These are phyloP conservation scores for Heliangelus exortis DNA, from an alignment of 2,797 vertebrate species.

Conservation along the genomic window DNA sequence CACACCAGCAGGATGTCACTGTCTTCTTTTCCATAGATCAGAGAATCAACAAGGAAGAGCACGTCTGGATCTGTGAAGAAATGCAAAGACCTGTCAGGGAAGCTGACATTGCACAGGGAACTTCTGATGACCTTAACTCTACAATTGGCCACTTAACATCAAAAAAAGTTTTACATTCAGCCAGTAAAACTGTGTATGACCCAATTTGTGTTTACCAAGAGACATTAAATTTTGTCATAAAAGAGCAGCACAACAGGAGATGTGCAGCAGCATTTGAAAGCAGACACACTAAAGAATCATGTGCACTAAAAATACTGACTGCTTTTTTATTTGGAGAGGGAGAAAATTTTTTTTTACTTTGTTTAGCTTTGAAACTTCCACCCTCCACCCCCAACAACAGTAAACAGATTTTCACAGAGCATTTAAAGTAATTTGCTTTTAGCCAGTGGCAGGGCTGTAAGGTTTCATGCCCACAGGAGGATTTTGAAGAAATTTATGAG, in stretches of 20 bases:
- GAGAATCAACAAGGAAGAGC: slow-evolving; percentile 86
- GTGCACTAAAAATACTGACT: slow-evolving; percentile 17
- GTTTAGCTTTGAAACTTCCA: slow-evolving; percentile 15
- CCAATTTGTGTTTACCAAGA: not conserved
- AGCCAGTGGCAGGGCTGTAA: not conserved
- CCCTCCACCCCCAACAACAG: not conserved
- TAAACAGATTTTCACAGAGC: slow-evolving; percentile 40
- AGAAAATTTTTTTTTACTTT: not conserved
- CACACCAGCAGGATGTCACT: slow-evolving; percentile 84
- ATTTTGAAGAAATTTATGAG: slow-evolving; percentile 58
- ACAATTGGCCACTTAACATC: not conserved
- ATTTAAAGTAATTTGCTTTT: slow-evolving; percentile 39
- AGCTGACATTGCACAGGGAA: not conserved
- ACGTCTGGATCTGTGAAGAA: slow-evolving; percentile 85
- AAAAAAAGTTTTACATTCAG: not conserved
- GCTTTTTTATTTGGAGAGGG: not conserved
- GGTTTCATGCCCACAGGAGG: slow-evolving; percentile 7
- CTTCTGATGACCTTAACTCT: not conserved
- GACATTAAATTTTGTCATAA: not conserved
- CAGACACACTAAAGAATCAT: not conserved
- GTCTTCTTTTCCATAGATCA: slow-evolving; percentile 82
- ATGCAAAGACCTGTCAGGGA: slow-evolving; percentile 4
- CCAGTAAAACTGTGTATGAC: not conserved
- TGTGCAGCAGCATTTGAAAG: not conserved
- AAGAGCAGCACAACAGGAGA: not conserved